Evolutionary conservation across 2,888 invertebrate genomes (phyloP).

Genomic region (Bugulina stolonifera): DNA sequence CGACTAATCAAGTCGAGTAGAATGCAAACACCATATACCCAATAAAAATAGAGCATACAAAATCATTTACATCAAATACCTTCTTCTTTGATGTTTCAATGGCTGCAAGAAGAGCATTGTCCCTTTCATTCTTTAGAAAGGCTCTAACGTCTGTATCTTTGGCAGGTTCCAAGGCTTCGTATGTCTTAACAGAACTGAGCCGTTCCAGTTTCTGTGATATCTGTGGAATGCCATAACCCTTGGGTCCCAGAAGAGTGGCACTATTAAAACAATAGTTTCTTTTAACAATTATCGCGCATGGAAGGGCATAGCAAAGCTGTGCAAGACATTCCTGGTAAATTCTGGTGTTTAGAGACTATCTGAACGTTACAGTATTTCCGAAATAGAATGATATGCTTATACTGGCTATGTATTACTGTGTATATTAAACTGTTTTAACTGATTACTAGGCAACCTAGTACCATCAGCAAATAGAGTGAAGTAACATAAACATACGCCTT

Average conservation of each 20-base stretch:
- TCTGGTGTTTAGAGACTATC: too few relatives aligned
- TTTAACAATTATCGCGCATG: too few relatives aligned
- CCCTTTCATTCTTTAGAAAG: constrained; percentile 83
- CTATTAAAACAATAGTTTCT: constrained; percentile 59
- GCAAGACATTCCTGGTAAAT: too few relatives aligned
- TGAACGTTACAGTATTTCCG: too few relatives aligned
- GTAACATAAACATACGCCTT: constrained; percentile 70
- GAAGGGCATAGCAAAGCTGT: too few relatives aligned
- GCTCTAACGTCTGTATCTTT: constrained; percentile 80
- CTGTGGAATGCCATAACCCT: constrained; percentile 87
- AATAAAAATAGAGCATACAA: too few relatives aligned
- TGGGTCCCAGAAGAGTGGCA: constrained; percentile 79
- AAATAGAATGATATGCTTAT: too few relatives aligned
- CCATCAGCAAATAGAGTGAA: not conserved
- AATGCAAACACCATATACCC: too few relatives aligned
- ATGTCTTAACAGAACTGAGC: constrained; percentile 61
- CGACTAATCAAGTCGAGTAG: too few relatives aligned
- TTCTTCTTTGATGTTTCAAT: constrained; percentile 68
- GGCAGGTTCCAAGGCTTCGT: constrained; percentile 80
- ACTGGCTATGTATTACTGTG: too few relatives aligned
- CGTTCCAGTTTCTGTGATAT: constrained; percentile 84
- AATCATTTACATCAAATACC: constrained; percentile 36
- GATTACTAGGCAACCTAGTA: not conserved
- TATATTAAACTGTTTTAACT: too few relatives aligned
- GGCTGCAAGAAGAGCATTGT: constrained; percentile 83